These are phyloP conservation scores for Coluber constrictor DNA, from an alignment of 2,797 vertebrate genomes.

Conservation along the genomic window DNA sequence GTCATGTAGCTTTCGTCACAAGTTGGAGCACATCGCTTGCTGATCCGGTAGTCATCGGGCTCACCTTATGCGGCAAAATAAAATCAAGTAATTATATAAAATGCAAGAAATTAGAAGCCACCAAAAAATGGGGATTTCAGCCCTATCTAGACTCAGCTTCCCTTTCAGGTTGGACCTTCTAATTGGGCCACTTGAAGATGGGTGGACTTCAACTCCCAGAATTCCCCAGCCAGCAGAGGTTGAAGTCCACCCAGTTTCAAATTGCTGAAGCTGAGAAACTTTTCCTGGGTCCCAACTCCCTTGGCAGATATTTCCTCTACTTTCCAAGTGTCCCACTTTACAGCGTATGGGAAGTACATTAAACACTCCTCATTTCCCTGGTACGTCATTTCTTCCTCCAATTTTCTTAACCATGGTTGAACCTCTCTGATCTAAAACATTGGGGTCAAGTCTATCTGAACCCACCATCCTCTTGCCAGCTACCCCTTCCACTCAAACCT, in stretches of 20 bases:
- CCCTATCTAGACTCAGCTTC: not conserved
- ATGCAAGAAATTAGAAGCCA: not conserved
- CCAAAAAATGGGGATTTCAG: not conserved
- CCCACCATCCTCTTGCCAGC: not conserved
- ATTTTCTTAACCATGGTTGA: not conserved
- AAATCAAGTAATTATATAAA: not conserved
- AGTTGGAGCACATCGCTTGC: conserved; percentile 45
- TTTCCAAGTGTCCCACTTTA: not conserved
- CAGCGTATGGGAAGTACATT: not conserved
- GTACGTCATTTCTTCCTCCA: not conserved
- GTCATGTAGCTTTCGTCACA: conserved; percentile 47
- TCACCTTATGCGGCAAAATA: conserved; percentile 14
- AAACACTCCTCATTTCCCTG: not conserved
- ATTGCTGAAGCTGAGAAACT: not conserved
- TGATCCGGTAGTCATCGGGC: conserved; percentile 14
- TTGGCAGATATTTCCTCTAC: not conserved
- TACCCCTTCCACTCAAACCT: not conserved
- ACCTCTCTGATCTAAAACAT: not conserved
- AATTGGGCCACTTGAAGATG: not conserved
- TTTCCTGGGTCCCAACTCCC: not conserved
- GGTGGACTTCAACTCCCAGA: not conserved
- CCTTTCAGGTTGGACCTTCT: not conserved
- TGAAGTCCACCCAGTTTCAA: not conserved
- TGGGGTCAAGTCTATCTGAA: not conserved
- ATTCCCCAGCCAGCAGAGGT: not conserved